Conservation (phyloP, 2,888 invertebrate species). For the Mantis religiosa region DNA sequence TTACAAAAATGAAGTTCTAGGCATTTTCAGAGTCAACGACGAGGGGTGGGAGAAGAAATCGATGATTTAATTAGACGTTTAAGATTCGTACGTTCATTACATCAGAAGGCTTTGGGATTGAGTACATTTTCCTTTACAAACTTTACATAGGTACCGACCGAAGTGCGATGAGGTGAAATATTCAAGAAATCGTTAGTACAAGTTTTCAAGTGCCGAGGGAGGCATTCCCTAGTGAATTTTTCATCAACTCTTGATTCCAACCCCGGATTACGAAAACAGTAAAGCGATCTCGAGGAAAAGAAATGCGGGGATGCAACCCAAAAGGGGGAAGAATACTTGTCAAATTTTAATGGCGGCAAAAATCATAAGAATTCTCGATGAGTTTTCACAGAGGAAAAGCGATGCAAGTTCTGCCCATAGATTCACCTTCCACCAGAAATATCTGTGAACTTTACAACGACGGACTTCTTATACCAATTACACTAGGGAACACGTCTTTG, state of each 20-base stretch:
- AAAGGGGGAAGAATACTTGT: neutral
- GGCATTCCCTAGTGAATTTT: neutral
- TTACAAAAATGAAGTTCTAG: too few relatives aligned
- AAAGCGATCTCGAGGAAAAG: neutral
- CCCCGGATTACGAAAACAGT: neutral
- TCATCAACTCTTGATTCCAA: neutral
- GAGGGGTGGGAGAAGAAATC: too few relatives aligned
- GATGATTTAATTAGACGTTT: too few relatives aligned
- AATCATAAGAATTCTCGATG: neutral
- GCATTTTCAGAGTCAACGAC: too few relatives aligned
- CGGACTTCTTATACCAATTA: too few relatives aligned
- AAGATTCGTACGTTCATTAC: too few relatives aligned
- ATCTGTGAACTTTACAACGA: too few relatives aligned
- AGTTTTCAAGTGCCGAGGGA: neutral
- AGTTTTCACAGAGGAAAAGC: neutral
- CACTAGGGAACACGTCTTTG: too few relatives aligned
- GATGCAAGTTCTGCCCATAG: neutral
- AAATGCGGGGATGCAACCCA: too few relatives aligned
- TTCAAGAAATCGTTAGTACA: slow-evolving; percentile 9
- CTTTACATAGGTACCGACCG: neutral
- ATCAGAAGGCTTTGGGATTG: too few relatives aligned
- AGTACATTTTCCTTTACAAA: too few relatives aligned
- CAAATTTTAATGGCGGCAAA: neutral
- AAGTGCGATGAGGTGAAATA: slow-evolving; percentile 1
- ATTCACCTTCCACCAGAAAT: too few relatives aligned